Base-by-base conservation (phyloP, 2,113 vertebrate species). In the Morone saxatilis region DNA sequence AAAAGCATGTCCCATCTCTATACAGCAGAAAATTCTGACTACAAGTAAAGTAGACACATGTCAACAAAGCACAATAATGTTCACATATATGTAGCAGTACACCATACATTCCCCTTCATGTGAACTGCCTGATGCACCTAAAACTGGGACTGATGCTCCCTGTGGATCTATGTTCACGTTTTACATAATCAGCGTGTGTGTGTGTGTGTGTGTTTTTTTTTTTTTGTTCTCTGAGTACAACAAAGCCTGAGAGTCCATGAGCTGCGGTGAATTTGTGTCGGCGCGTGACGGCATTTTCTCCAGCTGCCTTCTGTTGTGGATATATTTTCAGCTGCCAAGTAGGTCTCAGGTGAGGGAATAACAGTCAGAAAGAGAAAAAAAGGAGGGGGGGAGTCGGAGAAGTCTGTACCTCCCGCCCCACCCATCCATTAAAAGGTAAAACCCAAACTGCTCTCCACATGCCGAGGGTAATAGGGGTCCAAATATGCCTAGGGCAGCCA, bases 261-360 rank as follows among this genome's bases (percentile, higher is more conserved):
- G 54, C 41, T 13, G 53, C 54, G 4, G 19, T 65, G 70, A 48
- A 40, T 73, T 73, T 83, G 36, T 72, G 80, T 67, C 43, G 6
- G 80, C 7, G 47, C 48, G 47, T 77, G 74, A 59, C 25, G 72
- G 38, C 45, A 38, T 59, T 73, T 76, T 78, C 62, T 89, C 53
- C 71, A 51, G 69, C 74, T 73, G 68, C 77, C 19, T 54, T 91
- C 62, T 85, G 85, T 60, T 81, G 75, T 76, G 63, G 81, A 74
- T 84, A 88, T 90, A 88, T 90, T 91, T 89, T 79, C n/a, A 65
- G 80, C 86, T 91, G 81, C 87, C 87, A 81, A 89, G 81, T 63
- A 76, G 68, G 86, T 91, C 81, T 90, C 81, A 78, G 54, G 72
- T 87, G 84, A 89, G 78, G 65, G 70, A 87, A 79, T 74, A 79